phyloP scores from a whole-genome alignment of 2,113 vertebrate species.

The Mustela nigripes region DNA sequence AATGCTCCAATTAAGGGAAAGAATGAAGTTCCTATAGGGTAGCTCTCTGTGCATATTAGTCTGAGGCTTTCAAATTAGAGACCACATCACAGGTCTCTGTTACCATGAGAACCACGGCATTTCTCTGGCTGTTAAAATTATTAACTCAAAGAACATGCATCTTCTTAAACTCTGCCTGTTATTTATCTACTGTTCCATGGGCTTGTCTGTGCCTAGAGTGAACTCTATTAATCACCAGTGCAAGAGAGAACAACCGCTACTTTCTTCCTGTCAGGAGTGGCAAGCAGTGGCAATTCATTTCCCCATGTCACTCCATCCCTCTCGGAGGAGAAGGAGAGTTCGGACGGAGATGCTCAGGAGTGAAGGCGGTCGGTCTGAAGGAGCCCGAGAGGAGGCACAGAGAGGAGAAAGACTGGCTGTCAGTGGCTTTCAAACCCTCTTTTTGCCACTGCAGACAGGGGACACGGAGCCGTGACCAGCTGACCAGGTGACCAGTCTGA shows the following conservation, averaged over 20 bases:
- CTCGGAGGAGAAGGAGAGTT: not conserved
- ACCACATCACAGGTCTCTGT: conserved; percentile 79
- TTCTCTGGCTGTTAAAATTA: conserved; percentile 85
- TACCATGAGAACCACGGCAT: conserved; percentile 88
- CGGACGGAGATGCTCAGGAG: not conserved
- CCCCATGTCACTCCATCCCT: not conserved
- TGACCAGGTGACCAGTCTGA: not conserved
- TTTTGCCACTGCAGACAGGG: too few relatives aligned
- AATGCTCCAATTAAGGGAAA: conserved; percentile 79
- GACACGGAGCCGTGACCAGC: not conserved
- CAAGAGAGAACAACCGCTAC: not conserved
- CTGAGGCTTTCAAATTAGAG: conserved; percentile 80
- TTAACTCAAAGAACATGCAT: conserved; percentile 84
- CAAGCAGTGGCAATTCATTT: not conserved
- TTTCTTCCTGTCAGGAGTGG: conserved; percentile 1
- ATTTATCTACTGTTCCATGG: conserved; percentile 80
- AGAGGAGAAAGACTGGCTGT: not conserved
- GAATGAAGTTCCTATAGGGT: conserved; percentile 72
- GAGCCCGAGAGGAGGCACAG: rapidly evolving
- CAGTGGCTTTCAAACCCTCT: not conserved
- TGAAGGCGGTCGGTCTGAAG: not conserved
- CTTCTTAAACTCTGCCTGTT: conserved; percentile 82
- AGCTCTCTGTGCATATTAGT: conserved; percentile 72
- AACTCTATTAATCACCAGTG: conserved; percentile 79
- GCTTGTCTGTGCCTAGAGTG: conserved; percentile 65